These are phyloP conservation scores for Neodiprion pinetum DNA, from an alignment of 1,140 invertebrate species.

Conservation along the genomic window DNA sequence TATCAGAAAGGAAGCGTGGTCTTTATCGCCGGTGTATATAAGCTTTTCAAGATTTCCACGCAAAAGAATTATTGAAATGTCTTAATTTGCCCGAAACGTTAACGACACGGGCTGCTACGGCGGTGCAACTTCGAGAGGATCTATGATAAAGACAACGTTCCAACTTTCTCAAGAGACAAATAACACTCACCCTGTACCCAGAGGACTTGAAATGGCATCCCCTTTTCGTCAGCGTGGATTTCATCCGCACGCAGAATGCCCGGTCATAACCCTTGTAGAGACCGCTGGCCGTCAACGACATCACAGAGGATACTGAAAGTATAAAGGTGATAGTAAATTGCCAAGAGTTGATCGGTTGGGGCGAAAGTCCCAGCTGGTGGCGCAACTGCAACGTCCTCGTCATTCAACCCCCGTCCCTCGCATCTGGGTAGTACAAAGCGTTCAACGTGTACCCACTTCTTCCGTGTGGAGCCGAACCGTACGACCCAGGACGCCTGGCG, in stretches of 20 bases:
- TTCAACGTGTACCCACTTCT: too few species aligned
- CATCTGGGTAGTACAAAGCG: too few species aligned
- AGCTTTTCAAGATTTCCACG: background rate
- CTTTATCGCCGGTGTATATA: background rate
- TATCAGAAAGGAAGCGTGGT: background rate
- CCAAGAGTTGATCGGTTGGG: too few species aligned
- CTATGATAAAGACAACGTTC: background rate
- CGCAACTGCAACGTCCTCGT: too few species aligned
- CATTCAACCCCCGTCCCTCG: too few species aligned
- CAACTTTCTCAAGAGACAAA: background rate
- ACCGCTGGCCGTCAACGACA: slow-evolving; percentile 77
- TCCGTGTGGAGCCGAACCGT: background rate
- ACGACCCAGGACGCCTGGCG: background rate
- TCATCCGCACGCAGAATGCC: slow-evolving; percentile 96
- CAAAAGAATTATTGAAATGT: background rate
- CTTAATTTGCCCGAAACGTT: background rate
- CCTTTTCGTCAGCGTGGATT: slow-evolving; percentile 95
- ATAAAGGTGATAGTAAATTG: slow-evolving; percentile 36
- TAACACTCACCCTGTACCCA: slow-evolving; percentile 89
- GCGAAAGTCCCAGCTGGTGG: too few species aligned
- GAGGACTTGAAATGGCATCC: slow-evolving; percentile 98
- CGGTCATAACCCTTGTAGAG: slow-evolving; percentile 86
- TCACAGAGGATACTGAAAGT: slow-evolving; percentile 82
- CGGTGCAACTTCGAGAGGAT: background rate
- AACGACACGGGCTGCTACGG: background rate